These are phyloP conservation scores for Sapayoa aenigma DNA, from an alignment of 2,113 vertebrate genomes.

Conservation along the genomic window DNA sequence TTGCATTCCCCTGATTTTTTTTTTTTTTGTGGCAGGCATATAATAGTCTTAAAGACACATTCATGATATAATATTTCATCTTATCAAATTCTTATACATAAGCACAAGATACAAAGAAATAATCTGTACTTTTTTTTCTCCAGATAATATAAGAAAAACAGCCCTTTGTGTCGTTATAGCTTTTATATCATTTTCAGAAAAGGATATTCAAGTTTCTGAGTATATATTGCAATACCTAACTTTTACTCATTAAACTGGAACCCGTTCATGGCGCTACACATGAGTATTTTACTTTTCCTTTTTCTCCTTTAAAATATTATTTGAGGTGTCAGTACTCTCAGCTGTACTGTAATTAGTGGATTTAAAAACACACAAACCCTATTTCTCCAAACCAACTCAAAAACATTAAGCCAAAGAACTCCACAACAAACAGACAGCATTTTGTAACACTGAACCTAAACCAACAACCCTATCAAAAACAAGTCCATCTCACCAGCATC, in stretches of 20 bases:
- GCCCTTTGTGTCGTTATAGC: not conserved
- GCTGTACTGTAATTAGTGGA: not conserved
- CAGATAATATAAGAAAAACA: not conserved
- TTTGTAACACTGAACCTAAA: not conserved
- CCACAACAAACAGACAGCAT: not conserved
- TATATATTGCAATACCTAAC: not conserved
- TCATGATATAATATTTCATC: not conserved
- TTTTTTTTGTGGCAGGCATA: not conserved
- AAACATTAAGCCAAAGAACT: not conserved
- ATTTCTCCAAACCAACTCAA: not conserved
- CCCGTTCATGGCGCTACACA: not conserved
- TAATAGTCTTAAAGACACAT: not conserved
- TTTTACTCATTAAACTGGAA: not conserved
- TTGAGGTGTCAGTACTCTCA: not conserved
- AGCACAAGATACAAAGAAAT: not conserved
- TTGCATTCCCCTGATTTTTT: not conserved
- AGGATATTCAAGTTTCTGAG: not conserved
- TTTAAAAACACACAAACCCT: not conserved
- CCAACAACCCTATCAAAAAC: not conserved
- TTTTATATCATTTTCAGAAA: not conserved
- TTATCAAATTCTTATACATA: not conserved
- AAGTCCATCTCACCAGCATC: not conserved
- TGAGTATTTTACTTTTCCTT: not conserved
- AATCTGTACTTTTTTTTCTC: not conserved
- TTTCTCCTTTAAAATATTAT: not conserved